Evolutionary conservation across 2,797 vertebrate genomes (phyloP).

Genomic region (Lates japonicus): DNA sequence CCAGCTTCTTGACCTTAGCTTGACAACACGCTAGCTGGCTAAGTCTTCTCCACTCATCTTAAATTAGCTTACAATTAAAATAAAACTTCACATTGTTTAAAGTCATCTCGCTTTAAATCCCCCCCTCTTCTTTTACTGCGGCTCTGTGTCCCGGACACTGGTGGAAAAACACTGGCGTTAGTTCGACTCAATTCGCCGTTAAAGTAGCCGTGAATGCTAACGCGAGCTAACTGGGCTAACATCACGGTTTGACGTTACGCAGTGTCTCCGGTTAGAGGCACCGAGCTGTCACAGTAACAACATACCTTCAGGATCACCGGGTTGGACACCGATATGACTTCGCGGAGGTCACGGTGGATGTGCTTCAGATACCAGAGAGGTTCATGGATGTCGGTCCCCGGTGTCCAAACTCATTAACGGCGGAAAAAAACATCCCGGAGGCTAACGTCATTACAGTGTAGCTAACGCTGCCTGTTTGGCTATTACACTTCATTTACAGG

Average conservation of each 20-base stretch:
- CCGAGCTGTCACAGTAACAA: constrained; percentile 54
- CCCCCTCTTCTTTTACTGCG: not conserved
- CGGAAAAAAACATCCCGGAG: constrained; percentile 54
- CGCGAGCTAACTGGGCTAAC: constrained; percentile 60
- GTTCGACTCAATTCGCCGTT: constrained; percentile 40
- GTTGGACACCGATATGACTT: not conserved
- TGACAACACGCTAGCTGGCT: constrained; percentile 71
- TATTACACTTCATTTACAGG: constrained; percentile 46
- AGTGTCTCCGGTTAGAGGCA: constrained; percentile 48
- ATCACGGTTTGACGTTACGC: constrained; percentile 69
- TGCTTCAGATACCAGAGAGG: constrained; percentile 17
- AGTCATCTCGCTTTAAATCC: not conserved
- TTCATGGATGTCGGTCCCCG: constrained; percentile 44
- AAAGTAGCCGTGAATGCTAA: constrained; percentile 67
- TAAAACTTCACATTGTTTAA: not conserved
- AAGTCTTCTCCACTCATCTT: constrained; percentile 18
- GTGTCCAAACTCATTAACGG: constrained; percentile 58
- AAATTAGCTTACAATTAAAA: not conserved
- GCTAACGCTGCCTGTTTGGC: constrained; percentile 63
- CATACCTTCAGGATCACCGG: constrained; percentile 54
- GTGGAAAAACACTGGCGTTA: constrained; percentile 26
- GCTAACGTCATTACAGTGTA: constrained; percentile 71
- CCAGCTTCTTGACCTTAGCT: constrained; percentile 83
- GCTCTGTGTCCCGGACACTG: not conserved
- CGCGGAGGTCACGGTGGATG: constrained; percentile 11